phyloP scores from a whole-genome alignment of 92 coral and sea anemone genomes.

The Ricordea florida region DNA sequence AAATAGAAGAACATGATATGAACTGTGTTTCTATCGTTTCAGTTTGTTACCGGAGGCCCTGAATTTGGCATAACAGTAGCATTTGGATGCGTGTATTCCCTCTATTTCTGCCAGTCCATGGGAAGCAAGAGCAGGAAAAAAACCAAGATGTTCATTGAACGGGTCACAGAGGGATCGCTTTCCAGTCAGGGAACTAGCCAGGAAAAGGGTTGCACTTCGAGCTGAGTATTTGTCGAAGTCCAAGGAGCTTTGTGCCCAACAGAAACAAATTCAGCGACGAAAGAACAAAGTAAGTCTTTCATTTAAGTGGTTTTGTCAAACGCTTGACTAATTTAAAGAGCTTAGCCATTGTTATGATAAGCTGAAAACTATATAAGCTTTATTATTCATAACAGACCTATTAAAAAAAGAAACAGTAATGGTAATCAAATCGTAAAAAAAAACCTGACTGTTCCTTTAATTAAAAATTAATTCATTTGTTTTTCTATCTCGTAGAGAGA shows the following conservation, averaged over 20 bases:
- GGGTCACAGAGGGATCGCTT: slow-evolving; percentile 39
- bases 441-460: background rate
- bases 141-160: slow-evolving; percentile 11
- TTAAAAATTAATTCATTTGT: background rate
- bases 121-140: slow-evolving; percentile 37
- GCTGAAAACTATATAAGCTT: background rate
- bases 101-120: background rate
- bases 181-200: slow-evolving; percentile 60
- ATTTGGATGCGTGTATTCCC: slow-evolving; percentile 2
- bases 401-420: background rate
- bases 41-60: slow-evolving; percentile 23
- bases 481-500: background rate
- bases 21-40: slow-evolving; percentile 40
- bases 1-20: slow-evolving; percentile 4
- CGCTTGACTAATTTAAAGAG: background rate
- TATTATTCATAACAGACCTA: background rate
- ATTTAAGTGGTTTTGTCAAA: background rate
- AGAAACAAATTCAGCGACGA: slow-evolving; percentile 27
- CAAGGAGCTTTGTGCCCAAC: slow-evolving; percentile 18
- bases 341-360: no score
- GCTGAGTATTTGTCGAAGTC: slow-evolving; percentile 46
- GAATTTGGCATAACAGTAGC: background rate
- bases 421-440: background rate
- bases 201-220: slow-evolving; percentile 49
- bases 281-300: slow-evolving; percentile 3